phyloP scores from a whole-genome alignment of 2,888 invertebrate genomes.

The Lathronympha strigana region DNA sequence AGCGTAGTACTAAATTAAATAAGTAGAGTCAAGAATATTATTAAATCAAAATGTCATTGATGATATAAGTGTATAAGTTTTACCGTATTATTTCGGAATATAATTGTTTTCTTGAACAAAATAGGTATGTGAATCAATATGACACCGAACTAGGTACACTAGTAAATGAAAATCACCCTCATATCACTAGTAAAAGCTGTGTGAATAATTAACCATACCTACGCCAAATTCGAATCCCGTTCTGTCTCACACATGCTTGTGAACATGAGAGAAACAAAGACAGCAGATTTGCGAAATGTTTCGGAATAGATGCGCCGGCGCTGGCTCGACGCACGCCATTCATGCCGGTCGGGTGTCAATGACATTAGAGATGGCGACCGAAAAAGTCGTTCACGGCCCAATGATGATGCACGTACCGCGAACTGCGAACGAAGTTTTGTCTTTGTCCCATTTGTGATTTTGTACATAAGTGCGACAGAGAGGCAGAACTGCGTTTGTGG shows the following conservation, averaged over 20 bases:
- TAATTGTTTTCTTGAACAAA: too few relatives aligned
- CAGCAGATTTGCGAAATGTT: slow-evolving; percentile 16
- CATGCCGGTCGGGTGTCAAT: slow-evolving; percentile 53
- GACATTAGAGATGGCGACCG: slow-evolving; percentile 47
- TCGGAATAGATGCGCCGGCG: slow-evolving; percentile 44
- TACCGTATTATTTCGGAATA: too few relatives aligned
- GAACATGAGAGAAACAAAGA: not conserved
- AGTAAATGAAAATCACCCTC: not conserved
- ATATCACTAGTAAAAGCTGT: too few relatives aligned
- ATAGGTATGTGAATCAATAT: not conserved
- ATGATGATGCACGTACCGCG: slow-evolving; percentile 6
- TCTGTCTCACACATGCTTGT: not conserved
- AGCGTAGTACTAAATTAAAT: too few relatives aligned
- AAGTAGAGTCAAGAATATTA: too few relatives aligned
- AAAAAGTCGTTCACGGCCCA: slow-evolving; percentile 22
- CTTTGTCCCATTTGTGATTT: not conserved
- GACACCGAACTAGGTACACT: not conserved
- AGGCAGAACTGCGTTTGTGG: too few relatives aligned
- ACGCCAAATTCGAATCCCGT: not conserved
- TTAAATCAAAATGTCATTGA: too few relatives aligned
- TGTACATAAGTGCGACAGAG: too few relatives aligned
- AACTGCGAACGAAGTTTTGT: not conserved
- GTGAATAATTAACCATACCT: not conserved
- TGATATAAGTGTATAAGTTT: too few relatives aligned
- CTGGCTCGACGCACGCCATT: slow-evolving; percentile 57